These are phyloP conservation scores for Enteromius paludinosus DNA, from an alignment of 2,797 vertebrate genomes.

Conservation along the genomic window DNA sequence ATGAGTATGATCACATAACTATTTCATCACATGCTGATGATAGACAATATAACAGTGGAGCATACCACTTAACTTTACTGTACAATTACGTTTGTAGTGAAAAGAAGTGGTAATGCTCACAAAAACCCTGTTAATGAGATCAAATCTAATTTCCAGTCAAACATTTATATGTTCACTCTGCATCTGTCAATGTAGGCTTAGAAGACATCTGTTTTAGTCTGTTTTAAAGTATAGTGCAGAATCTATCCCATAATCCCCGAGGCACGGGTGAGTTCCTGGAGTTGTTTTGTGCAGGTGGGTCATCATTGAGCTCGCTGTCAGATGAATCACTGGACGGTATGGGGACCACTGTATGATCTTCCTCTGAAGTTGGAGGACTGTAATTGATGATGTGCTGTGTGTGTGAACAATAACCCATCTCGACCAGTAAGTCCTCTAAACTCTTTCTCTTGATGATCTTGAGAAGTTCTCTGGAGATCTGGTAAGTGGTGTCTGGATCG, in stretches of 20 bases:
- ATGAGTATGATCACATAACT: neutral
- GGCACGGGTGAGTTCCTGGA: neutral
- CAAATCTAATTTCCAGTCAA: neutral
- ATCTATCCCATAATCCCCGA: neutral
- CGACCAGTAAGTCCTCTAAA: neutral
- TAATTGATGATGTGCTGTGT: neutral
- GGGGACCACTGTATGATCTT: fast-evolving
- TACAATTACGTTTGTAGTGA: neutral
- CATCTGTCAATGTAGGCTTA: neutral
- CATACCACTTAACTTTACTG: neutral
- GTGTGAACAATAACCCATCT: neutral
- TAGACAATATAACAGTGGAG: neutral
- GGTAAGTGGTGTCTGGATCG: conserved; percentile 6
- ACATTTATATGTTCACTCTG: neutral
- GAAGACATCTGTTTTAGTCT: too few species aligned
- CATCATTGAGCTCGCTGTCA: neutral
- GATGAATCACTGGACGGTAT: neutral
- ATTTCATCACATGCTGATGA: neutral
- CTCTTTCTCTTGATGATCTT: neutral
- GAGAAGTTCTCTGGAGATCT: conserved; percentile 24
- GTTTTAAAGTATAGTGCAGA: conserved; percentile 16
- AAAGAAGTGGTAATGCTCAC: neutral
- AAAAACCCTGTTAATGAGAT: neutral
- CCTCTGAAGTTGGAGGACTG: neutral
- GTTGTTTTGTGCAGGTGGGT: neutral